Percentiles rank a stretch among this genome's conserved stretches.
Evolutionary conservation across 2,113 vertebrate species (phyloP).

Genomic region (Psittacula cyanocephala): DNA sequence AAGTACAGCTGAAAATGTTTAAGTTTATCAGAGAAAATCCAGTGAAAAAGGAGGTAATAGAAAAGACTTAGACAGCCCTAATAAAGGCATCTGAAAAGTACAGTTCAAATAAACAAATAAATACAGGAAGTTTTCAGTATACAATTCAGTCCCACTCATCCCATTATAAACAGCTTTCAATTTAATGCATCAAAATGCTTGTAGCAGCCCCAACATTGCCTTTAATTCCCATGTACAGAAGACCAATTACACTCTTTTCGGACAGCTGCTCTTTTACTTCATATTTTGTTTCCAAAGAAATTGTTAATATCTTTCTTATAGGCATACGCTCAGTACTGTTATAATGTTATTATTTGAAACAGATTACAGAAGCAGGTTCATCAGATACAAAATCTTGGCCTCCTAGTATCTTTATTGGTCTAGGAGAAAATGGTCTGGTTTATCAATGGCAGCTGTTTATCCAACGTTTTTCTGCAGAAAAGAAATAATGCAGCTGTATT

Average conservation of each 20-base stretch:
- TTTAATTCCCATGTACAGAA: not conserved
- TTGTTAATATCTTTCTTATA: not conserved
- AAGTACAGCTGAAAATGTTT: not conserved
- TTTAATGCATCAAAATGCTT: not conserved
- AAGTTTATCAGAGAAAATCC: not conserved
- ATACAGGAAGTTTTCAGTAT: not conserved
- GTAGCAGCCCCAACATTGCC: not conserved
- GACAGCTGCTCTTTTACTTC: not conserved
- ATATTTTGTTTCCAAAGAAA: not conserved
- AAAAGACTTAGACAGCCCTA: not conserved
- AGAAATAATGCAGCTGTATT: not conserved
- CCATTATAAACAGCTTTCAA: not conserved
- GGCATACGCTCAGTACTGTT: not conserved
- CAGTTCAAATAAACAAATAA: not conserved
- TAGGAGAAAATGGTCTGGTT: not conserved
- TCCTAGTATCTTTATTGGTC: not conserved
- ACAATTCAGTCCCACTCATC: not conserved
- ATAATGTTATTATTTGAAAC: not conserved
- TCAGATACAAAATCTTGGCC: not conserved
- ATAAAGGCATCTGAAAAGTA: not conserved
- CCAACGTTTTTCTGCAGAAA: not conserved
- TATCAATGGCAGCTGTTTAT: conserved; percentile 14
- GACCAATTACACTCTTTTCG: not conserved
- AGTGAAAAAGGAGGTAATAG: not conserved
- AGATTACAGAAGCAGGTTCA: not conserved